phyloP scores from a whole-genome alignment of 1,140 invertebrate genomes.

The Archivesica marissinica region DNA sequence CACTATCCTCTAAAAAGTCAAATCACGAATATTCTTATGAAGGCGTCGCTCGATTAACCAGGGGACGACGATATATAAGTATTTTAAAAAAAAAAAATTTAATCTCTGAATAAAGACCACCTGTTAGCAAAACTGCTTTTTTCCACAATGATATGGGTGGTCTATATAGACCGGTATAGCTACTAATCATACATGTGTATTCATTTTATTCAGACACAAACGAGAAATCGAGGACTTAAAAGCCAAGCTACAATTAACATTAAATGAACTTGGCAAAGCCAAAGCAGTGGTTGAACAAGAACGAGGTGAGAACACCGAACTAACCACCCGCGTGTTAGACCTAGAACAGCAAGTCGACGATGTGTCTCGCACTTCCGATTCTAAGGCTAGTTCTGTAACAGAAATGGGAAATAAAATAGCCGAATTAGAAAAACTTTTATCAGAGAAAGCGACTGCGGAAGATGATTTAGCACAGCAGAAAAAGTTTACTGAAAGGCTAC shows the following conservation, averaged over 20 bases:
- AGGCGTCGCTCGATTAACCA: too few species aligned
- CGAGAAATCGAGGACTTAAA: conserved; percentile 77
- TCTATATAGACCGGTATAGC: not conserved
- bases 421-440: conserved; percentile 69
- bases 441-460: conserved; percentile 68
- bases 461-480: conserved; percentile 70
- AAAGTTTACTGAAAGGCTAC: conserved; percentile 59
- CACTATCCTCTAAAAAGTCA: too few species aligned
- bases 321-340: conserved; percentile 36
- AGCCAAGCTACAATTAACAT: conserved; percentile 75
- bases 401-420: conserved; percentile 70
- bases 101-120: not conserved
- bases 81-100: not conserved
- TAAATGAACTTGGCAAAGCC: conserved; percentile 75
- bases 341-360: conserved; percentile 62
- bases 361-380: conserved; percentile 30
- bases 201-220: conserved; percentile 66
- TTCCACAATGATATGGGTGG: too few species aligned
- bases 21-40: too few species aligned
- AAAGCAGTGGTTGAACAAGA: conserved; percentile 68
- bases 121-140: too few species aligned
- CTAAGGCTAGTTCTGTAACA: conserved; percentile 53
- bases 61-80: too few species aligned
- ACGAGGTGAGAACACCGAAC: conserved; percentile 52
- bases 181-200: not conserved